Base-by-base conservation (phyloP, 2,888 invertebrate species). In the Chironomus riparius region DNA sequence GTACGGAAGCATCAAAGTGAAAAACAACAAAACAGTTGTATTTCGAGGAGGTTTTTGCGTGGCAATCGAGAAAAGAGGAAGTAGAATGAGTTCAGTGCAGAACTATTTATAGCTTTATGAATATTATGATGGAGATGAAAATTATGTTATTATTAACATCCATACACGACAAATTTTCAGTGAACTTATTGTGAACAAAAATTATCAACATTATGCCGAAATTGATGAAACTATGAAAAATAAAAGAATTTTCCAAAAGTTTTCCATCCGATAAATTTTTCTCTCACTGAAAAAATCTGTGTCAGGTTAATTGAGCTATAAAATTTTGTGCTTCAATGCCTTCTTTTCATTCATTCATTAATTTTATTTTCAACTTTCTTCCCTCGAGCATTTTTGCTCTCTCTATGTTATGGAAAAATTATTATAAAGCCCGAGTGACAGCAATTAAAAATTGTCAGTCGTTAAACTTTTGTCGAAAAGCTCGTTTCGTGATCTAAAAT, bases 231-330 rank as follows among this genome's bases (percentile, higher is more conserved):
- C 65, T 65, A 65, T 24, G 21, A 24, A 24, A 65, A 65, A 21
- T 65, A 56, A 13, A 70, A 70, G 24, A 13, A 56, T n/a, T 50
- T 50, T n/a, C 13, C 50, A 50, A 73, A 61, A 24, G 4, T 62
- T 73, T 73, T 73, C 62, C 72, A 24, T 24, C 48, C 61, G 47
- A 62, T 62, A 73, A 73, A n/a, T 68, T 71, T 56, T 62, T 21
- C n/a, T 24, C n/a, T 24, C 28, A 68, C 18, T 21, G n/a, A 21
- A 24, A 65, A 65, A 65, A 65, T 65, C 65, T 65, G 65, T 65
- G 65, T 65, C 65, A 65, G 71, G 65, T 74, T 74, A 74, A 74
- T 74, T 74, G 74, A 74, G 74, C 47, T 47, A 74, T 68, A 74
- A 74, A 72, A 74, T 62, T 24, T 18, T 72, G 65, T 74, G 47